Evolutionary conservation across 2,888 invertebrate species (phyloP), one percentile per base, ranked within the genome.

Genomic region (Drosophila cracens): DNA sequence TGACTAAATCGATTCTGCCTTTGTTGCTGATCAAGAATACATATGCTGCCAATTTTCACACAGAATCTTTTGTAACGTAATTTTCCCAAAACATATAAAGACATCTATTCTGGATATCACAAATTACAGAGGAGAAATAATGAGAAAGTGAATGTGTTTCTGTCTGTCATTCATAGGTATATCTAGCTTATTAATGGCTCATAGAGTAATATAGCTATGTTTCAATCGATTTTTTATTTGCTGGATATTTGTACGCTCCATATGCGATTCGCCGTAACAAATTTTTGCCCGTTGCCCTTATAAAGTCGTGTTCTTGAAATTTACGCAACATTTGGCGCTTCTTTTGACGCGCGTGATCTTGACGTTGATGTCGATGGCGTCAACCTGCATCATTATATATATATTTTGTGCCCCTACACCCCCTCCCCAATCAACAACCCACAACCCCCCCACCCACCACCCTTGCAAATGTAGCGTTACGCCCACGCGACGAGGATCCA

Each of bases 251-350:
- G n/a, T 68, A 53, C 48, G 79, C 61, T 62, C 74, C 79, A 74
- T 51, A 79, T 79, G 25, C 46, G 25, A 25, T 46, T 46, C 25
- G 46, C 21, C 21, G 40, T 40, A 4, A 18, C 18, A 2, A 40
- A 40, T 4, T 59, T 71, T 73, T 58, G 60, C 63, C 66, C 49
- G 48, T 51, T 63, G 72, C 58, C 78, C 78, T 72, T 79, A 79
- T 79, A 76, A 81, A 79, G 78, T 48, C 43, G 72, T 73, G 84
- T 87, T 84, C 89, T 84, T 84, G 84, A 84, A 84, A 83, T 89
- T 84, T 89, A 84, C 89, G 89, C 84, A 85, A 89, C 84, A 89
- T 89, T 85, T 85, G 87, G 85, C 88, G 87, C 89, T 82, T 87
- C 70, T 72, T 75, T 88, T 73, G 83, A 79, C 66, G 78, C 81